These are phyloP conservation scores for Sphaeridia pumilis DNA, from an alignment of 2,888 invertebrate species.

Conservation along the genomic window DNA sequence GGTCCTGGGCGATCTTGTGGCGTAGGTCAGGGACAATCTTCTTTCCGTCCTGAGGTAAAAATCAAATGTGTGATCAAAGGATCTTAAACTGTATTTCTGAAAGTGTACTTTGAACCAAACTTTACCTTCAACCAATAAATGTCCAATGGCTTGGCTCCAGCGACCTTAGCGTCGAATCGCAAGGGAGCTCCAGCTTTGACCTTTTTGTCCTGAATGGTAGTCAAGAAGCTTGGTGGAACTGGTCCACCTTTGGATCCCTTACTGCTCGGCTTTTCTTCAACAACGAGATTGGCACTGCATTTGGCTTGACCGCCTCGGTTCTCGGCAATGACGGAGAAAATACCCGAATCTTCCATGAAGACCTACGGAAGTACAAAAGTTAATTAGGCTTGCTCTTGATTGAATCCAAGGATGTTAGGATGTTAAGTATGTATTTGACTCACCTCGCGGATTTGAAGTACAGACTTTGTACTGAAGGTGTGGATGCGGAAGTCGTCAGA, in stretches of 20 bases:
- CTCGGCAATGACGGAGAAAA: slow-evolving; percentile 82
- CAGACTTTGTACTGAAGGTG: slow-evolving; percentile 77
- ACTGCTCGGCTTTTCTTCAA: slow-evolving; percentile 70
- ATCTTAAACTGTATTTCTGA: too few relatives aligned
- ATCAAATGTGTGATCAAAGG: too few relatives aligned
- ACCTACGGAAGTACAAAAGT: slow-evolving; percentile 42
- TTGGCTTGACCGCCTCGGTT: slow-evolving; percentile 94
- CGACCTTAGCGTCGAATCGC: slow-evolving; percentile 76
- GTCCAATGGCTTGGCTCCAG: slow-evolving; percentile 80
- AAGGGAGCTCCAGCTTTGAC: slow-evolving; percentile 66
- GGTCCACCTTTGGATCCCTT: slow-evolving; percentile 57
- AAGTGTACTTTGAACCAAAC: too few relatives aligned
- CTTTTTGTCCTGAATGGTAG: slow-evolving; percentile 69
- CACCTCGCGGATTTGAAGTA: slow-evolving; percentile 72
- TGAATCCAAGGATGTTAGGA: too few relatives aligned
- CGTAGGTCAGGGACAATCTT: slow-evolving; percentile 78
- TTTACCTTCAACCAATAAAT: slow-evolving; percentile 84
- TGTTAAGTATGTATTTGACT: too few relatives aligned
- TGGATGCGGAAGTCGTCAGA: slow-evolving; percentile 86
- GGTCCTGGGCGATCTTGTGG: slow-evolving; percentile 83
- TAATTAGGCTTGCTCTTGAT: too few relatives aligned
- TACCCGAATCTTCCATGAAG: slow-evolving; percentile 94
- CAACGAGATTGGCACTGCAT: slow-evolving; percentile 91
- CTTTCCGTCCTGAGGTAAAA: slow-evolving; percentile 58
- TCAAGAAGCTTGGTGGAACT: slow-evolving; percentile 75